Conservation (phyloP, 2,888 invertebrate genomes). For the Caenorhabditis sulstoni region DNA sequence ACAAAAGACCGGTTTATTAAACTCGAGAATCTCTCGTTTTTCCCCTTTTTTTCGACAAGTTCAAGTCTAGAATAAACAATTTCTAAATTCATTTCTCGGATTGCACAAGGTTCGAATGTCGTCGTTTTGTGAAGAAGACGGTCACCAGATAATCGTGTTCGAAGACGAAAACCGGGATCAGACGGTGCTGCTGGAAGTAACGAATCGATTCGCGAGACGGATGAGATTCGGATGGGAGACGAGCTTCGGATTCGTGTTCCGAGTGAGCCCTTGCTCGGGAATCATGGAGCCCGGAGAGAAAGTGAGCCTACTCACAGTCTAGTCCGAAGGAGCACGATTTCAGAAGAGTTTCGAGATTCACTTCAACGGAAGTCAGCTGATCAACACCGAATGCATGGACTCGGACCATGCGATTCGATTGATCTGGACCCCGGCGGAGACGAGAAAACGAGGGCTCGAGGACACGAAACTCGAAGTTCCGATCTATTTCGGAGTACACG, state of each 20-base stretch:
- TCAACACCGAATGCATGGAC: conserved; percentile 40
- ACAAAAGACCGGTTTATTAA: conserved; percentile 59
- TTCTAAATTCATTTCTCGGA: conserved; percentile 8
- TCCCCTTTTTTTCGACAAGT: conserved; percentile 1
- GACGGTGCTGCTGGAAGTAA: conserved; percentile 18
- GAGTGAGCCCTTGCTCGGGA: conserved; percentile 29
- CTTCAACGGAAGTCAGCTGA: conserved; percentile 40
- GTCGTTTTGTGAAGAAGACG: conserved; percentile 19
- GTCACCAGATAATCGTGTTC: conserved; percentile 47
- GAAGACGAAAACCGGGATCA: conserved; percentile 47
- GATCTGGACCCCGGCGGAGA: conserved; percentile 42
- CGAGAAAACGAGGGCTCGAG: conserved; percentile 42
- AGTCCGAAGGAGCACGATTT: no score
- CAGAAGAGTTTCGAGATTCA: conserved; percentile 40
- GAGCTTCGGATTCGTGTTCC: conserved; percentile 26
- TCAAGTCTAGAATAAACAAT: background rate
- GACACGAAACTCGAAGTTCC: conserved; percentile 37
- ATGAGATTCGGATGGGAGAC: conserved; percentile 58
- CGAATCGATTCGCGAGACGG: conserved; percentile 24
- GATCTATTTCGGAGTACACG: conserved; percentile 41
- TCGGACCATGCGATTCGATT: conserved; percentile 42
- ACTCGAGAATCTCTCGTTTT: conserved; percentile 28
- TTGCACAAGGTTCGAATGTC: conserved; percentile 29
- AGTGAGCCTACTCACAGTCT: no score
- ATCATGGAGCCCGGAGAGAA: conserved; percentile 37